A percentile compares a stretch with the other conserved stretches of the same genome.
phyloP scores from a whole-genome alignment of 2,888 invertebrate genomes.

The Dascillus cervinus region DNA sequence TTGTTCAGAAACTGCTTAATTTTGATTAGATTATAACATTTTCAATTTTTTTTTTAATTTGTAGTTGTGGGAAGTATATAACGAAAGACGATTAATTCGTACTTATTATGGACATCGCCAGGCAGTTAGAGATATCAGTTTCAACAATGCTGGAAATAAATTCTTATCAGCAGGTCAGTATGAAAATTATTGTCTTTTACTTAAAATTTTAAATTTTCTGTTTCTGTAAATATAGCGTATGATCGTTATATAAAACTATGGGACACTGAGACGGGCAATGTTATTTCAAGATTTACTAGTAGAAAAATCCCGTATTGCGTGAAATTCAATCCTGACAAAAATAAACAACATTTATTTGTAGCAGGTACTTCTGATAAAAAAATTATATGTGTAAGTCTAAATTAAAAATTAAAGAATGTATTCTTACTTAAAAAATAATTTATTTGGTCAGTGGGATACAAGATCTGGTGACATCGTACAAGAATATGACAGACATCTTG shows the following conservation, averaged over 20 bases:
- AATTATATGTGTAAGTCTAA: slow-evolving; percentile 87
- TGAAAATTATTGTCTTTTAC: slow-evolving; percentile 11
- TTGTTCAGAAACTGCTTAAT: too few species aligned
- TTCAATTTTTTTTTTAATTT: slow-evolving; percentile 19
- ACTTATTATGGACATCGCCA: slow-evolving; percentile 96
- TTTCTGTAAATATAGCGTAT: slow-evolving; percentile 56
- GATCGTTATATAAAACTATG: slow-evolving; percentile 97
- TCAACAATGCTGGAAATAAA: slow-evolving; percentile 87
- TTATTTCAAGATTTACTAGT: slow-evolving; percentile 81
- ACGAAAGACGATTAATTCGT: slow-evolving; percentile 82
- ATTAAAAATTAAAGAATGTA: slow-evolving; percentile 4
- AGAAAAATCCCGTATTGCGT: slow-evolving; percentile 97
- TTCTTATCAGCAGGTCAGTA: slow-evolving; percentile 86
- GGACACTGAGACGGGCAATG: slow-evolving; percentile 96
- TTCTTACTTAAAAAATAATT: slow-evolving; percentile 6
- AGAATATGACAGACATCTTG: slow-evolving; percentile 97
- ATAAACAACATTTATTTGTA: slow-evolving; percentile 95
- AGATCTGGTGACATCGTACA: slow-evolving; percentile 92
- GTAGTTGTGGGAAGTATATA: slow-evolving; percentile 96
- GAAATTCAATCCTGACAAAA: slow-evolving; percentile 95
- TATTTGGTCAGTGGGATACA: slow-evolving; percentile 78
- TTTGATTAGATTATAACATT: too few species aligned
- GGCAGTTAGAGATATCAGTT: slow-evolving; percentile 92
- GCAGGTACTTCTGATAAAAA: slow-evolving; percentile 99
- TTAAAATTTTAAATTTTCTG: slow-evolving; percentile 4